Base-by-base conservation (phyloP, 2,888 invertebrate species). In the Archips xylosteana region DNA sequence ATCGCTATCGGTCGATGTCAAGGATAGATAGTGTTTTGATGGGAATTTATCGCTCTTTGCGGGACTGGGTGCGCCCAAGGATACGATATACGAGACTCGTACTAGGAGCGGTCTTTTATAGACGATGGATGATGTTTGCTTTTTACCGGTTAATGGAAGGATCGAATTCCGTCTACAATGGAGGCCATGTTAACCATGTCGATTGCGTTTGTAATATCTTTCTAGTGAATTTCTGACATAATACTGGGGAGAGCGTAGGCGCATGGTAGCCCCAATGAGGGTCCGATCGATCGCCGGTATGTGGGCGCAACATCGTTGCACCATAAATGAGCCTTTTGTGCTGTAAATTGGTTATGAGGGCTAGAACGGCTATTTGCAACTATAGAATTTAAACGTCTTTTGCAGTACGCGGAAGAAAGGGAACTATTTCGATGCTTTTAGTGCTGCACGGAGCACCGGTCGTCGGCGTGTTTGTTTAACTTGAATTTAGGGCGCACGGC, bases 311-410 rank as follows among this genome's bases (percentile, higher is more conserved):
- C 83, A 83, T 81, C 85, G 86, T 85, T 81, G 84, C 85, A 83
- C 85, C 80, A 83, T 87, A 90, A 91, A 91, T 85, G 90, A 92
- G 87, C 92, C 90, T 90, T 93, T 94, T 93, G 92, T 94, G 81
- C 81, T 79, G 81, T 89, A 88, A 89, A 93, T 92, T 92, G 87
- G 84, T 87, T 85, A 91, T 89, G 86, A 89, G 90, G 91, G 91
- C 82, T 82, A 88, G 86, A 88, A 85, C 88, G 88, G 89, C 88
- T 89, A 87, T 89, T 92, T 87, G 89, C 92, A 89, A 87, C 89
- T 87, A 84, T 84, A 83, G 86, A 86, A 87, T 83, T 86, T 81
- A 82, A 83, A 83, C 82, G 77, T 77, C 79, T 82, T 77, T 76
- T 68, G 45, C 78, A 75, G 76, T 79, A 81, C 80, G 78, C 77